These are phyloP conservation scores for Acleris holmiana DNA, from an alignment of 2,888 invertebrate species.

Conservation along the genomic window DNA sequence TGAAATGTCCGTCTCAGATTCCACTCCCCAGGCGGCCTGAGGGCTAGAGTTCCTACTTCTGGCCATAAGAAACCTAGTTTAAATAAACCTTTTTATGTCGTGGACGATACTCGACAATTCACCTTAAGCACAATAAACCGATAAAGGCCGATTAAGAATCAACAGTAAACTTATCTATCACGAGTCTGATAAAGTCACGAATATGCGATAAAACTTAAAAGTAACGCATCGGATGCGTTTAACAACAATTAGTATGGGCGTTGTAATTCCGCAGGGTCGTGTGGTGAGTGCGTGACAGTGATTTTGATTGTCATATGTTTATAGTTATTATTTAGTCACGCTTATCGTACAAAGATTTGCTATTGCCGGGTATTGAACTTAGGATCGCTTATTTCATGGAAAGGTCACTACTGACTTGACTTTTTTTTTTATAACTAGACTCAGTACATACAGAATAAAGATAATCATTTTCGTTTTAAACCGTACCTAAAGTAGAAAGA, in stretches of 20 bases:
- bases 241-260: conserved; percentile 63
- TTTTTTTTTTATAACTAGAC: no score
- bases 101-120: background rate
- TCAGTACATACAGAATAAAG: no score
- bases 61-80: no score
- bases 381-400: background rate
- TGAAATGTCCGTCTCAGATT: no score
- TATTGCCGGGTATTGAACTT: no score
- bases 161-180: conserved; percentile 18
- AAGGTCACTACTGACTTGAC: background rate
- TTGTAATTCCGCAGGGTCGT: conserved; percentile 52
- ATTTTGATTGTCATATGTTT: background rate
- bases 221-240: conserved; percentile 64
- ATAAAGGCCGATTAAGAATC: conserved; percentile 1
- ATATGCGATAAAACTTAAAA: conserved; percentile 52
- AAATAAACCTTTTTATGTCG: no score
- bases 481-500: no score
- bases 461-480: no score
- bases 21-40: no score
- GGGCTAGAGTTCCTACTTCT: no score
- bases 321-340: background rate
- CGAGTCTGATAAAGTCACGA: conserved; percentile 29
- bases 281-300: conserved; percentile 60
- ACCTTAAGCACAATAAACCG: background rate
- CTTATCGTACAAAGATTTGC: background rate